Evolutionary conservation across 2,113 vertebrate genomes (phyloP).

Genomic region (Trinectes maculatus): DNA sequence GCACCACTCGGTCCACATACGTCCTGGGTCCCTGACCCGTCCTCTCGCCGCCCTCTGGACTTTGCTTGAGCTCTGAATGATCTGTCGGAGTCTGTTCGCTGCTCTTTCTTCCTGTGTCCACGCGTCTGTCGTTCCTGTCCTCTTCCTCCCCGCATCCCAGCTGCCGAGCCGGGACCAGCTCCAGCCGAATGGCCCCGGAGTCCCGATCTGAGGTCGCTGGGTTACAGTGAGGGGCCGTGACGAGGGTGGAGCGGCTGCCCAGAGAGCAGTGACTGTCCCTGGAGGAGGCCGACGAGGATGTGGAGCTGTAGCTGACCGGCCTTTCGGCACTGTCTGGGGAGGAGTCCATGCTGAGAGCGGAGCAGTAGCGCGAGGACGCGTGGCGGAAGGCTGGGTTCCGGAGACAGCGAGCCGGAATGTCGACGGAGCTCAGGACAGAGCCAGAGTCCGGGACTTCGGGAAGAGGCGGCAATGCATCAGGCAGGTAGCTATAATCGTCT

Average conservation of each 20-base stretch:
- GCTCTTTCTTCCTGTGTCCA: slow-evolving; percentile 67
- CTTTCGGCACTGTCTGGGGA: slow-evolving; percentile 89
- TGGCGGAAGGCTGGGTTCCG: slow-evolving; percentile 74
- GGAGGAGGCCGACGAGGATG: slow-evolving; percentile 95
- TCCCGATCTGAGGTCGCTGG: slow-evolving; percentile 86
- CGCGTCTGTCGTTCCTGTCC: slow-evolving; percentile 51
- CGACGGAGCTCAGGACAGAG: slow-evolving; percentile 75
- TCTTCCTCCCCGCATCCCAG: slow-evolving; percentile 84
- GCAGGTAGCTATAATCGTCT: slow-evolving; percentile 88
- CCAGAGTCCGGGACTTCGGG: slow-evolving; percentile 80
- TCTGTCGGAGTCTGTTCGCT: slow-evolving; percentile 50
- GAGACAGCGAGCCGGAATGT: slow-evolving; percentile 77
- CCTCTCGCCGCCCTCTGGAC: slow-evolving; percentile 66
- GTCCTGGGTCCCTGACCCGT: slow-evolving; percentile 85
- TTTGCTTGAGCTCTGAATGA: slow-evolving; percentile 69
- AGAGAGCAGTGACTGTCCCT: slow-evolving; percentile 96
- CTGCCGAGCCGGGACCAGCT: slow-evolving; percentile 87
- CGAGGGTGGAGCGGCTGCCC: slow-evolving; percentile 90
- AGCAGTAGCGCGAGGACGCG: slow-evolving; percentile 76
- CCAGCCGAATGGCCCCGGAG: slow-evolving; percentile 90
- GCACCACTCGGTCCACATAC: slow-evolving; percentile 95
- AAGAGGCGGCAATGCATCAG: slow-evolving; percentile 85
- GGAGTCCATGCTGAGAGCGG: slow-evolving; percentile 89
- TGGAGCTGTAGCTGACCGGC: slow-evolving; percentile 96
- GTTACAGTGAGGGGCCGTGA: slow-evolving; percentile 86